Evolutionary conservation across 2,113 vertebrate species (phyloP).

Genomic region (Perognathus longimembris): DNA sequence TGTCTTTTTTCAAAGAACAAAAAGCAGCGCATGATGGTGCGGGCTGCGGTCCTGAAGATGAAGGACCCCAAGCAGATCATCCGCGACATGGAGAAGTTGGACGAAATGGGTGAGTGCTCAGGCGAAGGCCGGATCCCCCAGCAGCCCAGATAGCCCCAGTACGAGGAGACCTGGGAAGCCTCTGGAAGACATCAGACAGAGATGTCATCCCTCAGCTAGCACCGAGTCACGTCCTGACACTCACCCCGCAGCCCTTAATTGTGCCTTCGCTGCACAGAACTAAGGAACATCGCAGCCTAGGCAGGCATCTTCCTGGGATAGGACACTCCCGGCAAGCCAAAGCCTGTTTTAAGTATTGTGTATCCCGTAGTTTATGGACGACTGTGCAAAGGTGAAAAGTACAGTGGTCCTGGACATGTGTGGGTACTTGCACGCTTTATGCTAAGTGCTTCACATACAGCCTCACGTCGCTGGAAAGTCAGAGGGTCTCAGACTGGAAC

Average conservation of each 20-base stretch:
- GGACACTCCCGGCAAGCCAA: too few species aligned
- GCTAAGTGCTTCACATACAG: not conserved
- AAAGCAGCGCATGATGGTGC: slow-evolving; percentile 99
- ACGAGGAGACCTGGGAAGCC: not conserved
- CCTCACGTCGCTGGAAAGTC: too few species aligned
- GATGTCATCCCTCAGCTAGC: not conserved
- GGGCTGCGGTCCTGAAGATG: slow-evolving; percentile 99
- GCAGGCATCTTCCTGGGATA: not conserved
- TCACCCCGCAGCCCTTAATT: not conserved
- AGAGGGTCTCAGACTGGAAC: not conserved
- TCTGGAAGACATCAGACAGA: not conserved
- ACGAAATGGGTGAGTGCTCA: slow-evolving; percentile 95
- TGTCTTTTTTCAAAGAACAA: slow-evolving; percentile 91
- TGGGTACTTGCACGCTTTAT: not conserved
- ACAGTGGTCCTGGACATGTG: too few species aligned
- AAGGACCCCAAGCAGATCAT: slow-evolving; percentile 99
- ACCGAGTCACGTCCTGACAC: too few species aligned
- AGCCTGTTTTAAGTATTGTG: not conserved
- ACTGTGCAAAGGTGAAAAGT: not conserved
- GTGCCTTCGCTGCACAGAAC: not conserved
- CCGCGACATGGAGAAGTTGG: slow-evolving; percentile 98
- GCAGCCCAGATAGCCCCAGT: not conserved
- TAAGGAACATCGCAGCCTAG: not conserved
- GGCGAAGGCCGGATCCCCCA: not conserved
- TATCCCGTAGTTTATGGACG: not conserved